Evolutionary conservation across 2,113 vertebrate genomes (phyloP).

Genomic region (Lophura nycthemera): DNA sequence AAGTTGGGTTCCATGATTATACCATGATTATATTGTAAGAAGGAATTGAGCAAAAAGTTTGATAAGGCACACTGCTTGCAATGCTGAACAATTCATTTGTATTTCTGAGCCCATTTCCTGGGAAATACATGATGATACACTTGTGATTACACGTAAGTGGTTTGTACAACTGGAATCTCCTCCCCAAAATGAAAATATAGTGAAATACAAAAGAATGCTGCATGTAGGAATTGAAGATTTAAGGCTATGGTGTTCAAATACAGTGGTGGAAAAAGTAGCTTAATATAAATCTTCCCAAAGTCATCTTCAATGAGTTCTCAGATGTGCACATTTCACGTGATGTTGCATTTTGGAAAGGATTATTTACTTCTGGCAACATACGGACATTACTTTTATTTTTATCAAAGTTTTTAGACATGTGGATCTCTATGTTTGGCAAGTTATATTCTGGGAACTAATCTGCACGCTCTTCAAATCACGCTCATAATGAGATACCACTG

Average conservation of each 20-base stretch:
- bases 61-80: not conserved
- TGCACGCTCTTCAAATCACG: not conserved
- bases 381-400: not conserved
- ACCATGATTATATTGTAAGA: not conserved
- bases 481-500: not conserved
- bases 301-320: not conserved
- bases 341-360: constrained; percentile 32
- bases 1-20: not conserved
- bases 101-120: not conserved
- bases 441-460: not conserved
- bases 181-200: not conserved
- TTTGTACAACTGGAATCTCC: not conserved
- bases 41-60: not conserved
- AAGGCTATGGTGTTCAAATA: not conserved
- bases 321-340: not conserved
- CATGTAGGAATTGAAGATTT: not conserved
- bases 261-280: not conserved
- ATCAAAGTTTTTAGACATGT: not conserved
- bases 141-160: not conserved
- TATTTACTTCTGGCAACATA: constrained; percentile 42
- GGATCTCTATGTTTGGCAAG: not conserved
- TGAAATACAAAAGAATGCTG: not conserved
- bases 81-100: not conserved
- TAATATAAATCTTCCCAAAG: constrained; percentile 27
- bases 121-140: not conserved